Base-by-base conservation (phyloP, 2,888 invertebrate genomes). In the Eurois occulta region DNA sequence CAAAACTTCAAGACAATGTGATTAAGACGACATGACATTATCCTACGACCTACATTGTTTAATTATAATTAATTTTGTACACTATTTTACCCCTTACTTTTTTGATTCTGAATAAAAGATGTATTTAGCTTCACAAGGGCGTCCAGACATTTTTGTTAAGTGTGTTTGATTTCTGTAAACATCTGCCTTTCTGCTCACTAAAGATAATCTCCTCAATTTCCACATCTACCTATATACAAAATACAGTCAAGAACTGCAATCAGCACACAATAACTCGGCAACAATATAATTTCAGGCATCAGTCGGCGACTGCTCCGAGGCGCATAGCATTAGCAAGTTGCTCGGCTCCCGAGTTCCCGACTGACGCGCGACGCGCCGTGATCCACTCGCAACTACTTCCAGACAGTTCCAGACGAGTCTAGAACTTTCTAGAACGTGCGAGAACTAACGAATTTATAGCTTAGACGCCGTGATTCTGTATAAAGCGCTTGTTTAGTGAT, bases 291-390 rank as follows among this genome's bases (percentile, higher is more conserved):
- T 67, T 78, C 66, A 78, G 72, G n/a, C 80, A 77, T 66, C 77
- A 58, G 77, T 41, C 48, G 43, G 68, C 72, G 48, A 77, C 55
- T 74, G 84, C 66, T 77, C 68, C 72, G 66, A 72, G 72, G 73
- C 77, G 78, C 85, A 82, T 87, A 70, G 82, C 87, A 86, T 87
- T 88, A 86, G 71, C 80, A 79, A 87, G 75, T 84, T 84, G 52
- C 66, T 82, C 82, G 66, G 58, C 35, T 58, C 55, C n/a, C 78
- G 66, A 76, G 48, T 24, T 58, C 55, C n/a, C 78, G 66, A 77
- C 72, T 77, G 65, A 55, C 62, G 60, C 43, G 81, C 66, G 79
- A 77, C 83, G 86, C 81, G 73, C 62, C 75, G 80, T 78, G 88
- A 88, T 86, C 86, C 86, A 77, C 71, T 81, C 76, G 73, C 75